Conservation (phyloP, 2,888 invertebrate species). For the Pedicia rivosa region DNA sequence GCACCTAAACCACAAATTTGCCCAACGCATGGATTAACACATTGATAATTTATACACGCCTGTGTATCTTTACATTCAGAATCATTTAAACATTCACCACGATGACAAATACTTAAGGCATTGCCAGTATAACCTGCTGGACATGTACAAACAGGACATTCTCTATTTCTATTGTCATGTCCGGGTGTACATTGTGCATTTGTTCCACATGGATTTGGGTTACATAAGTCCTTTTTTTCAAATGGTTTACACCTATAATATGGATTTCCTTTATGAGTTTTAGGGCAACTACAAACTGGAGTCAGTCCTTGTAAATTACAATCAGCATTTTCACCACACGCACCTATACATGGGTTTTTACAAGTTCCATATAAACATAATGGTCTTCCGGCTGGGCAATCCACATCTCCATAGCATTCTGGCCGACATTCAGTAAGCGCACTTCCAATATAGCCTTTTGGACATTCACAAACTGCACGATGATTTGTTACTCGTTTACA, state of each 20-base stretch:
- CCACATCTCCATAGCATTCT: conserved; percentile 63
- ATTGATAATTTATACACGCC: conserved; percentile 63
- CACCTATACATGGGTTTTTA: conserved; percentile 66
- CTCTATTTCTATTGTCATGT: conserved; percentile 62
- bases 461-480: conserved; percentile 62
- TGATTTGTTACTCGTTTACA: conserved; percentile 61
- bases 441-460: conserved; percentile 67
- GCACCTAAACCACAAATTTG: conserved; percentile 68
- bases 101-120: conserved; percentile 48
- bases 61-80: conserved; percentile 57
- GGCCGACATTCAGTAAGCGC: conserved; percentile 59
- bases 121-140: conserved; percentile 63
- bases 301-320: conserved; percentile 64
- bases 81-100: conserved; percentile 68
- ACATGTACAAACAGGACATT: conserved; percentile 76
- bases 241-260: conserved; percentile 68
- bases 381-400: conserved; percentile 61
- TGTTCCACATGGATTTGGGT: conserved; percentile 73
- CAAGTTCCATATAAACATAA: conserved; percentile 72
- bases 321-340: conserved; percentile 65
- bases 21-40: conserved; percentile 57
- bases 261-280: conserved; percentile 76
- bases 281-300: conserved; percentile 73
- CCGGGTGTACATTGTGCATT: conserved; percentile 55
- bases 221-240: conserved; percentile 66